Conservation (phyloP, 2,113 vertebrate species). For the Tyto alba region DNA sequence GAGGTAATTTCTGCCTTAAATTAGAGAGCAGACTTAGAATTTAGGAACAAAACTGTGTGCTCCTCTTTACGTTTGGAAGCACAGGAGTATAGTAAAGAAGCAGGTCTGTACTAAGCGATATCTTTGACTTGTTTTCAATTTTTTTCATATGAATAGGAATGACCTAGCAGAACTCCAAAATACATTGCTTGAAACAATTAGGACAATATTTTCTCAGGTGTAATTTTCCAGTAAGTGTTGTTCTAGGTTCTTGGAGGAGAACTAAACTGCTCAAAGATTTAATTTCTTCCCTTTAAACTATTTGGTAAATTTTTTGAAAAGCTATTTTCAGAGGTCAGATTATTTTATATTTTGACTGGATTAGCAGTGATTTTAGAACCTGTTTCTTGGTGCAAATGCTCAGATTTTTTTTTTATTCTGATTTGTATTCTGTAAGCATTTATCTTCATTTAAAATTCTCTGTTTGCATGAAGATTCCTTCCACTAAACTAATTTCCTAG, state of each 20-base stretch:
- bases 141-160: neutral
- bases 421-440: neutral
- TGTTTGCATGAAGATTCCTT: neutral
- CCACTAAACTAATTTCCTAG: neutral
- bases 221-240: neutral
- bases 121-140: neutral
- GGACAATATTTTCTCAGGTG: neutral
- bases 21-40: neutral
- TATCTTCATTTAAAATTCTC: neutral
- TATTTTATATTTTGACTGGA: neutral
- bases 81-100: neutral
- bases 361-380: neutral
- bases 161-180: neutral
- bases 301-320: neutral
- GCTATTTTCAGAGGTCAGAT: neutral
- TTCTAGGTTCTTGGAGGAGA: neutral
- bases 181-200: neutral
- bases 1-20: neutral
- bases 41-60: neutral
- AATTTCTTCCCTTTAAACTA: neutral
- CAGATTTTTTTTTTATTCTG: neutral
- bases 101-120: neutral
- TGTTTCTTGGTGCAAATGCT: neutral
- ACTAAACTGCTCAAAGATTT: neutral
- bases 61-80: neutral